Evolutionary conservation across 2,888 invertebrate species (phyloP).

Genomic region (Patella depressa): DNA sequence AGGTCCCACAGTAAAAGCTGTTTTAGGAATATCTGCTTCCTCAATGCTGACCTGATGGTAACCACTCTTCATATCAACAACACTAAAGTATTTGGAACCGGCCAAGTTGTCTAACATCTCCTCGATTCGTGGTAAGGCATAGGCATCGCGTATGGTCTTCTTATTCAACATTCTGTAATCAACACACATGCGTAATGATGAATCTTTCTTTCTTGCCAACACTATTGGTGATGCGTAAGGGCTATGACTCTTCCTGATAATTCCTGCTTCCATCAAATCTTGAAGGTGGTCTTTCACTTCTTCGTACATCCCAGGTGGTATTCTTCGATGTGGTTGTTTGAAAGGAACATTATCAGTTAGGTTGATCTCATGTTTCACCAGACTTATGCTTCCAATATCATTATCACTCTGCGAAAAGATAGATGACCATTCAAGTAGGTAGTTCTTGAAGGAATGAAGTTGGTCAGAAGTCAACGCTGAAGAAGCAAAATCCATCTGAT

Average conservation of each 20-base stretch:
- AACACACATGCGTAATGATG: background rate
- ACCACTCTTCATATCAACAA: too few species aligned
- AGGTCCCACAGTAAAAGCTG: too few species aligned
- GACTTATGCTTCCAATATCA: background rate
- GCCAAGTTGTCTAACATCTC: background rate
- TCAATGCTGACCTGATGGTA: too few species aligned
- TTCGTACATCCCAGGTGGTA: constrained; percentile 23
- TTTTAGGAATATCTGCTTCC: too few species aligned
- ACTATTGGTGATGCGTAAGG: constrained; percentile 5
- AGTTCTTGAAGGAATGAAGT: background rate
- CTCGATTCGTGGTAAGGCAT: too few species aligned
- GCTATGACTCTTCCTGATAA: constrained; percentile 22
- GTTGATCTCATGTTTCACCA: too few species aligned
- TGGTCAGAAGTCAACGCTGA: background rate
- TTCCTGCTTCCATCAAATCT: constrained; percentile 25
- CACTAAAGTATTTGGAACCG: background rate
- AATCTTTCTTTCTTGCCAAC: background rate
- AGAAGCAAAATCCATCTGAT: background rate
- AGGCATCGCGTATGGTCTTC: too few species aligned
- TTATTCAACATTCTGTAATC: constrained; percentile 7
- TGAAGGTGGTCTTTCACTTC: constrained; percentile 33
- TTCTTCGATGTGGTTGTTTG: too few species aligned
- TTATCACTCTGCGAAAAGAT: background rate
- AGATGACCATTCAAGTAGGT: background rate
- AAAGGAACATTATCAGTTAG: too few species aligned